phyloP scores from a whole-genome alignment of 2,113 vertebrate genomes.

The Mesembrinibis cayennensis region DNA sequence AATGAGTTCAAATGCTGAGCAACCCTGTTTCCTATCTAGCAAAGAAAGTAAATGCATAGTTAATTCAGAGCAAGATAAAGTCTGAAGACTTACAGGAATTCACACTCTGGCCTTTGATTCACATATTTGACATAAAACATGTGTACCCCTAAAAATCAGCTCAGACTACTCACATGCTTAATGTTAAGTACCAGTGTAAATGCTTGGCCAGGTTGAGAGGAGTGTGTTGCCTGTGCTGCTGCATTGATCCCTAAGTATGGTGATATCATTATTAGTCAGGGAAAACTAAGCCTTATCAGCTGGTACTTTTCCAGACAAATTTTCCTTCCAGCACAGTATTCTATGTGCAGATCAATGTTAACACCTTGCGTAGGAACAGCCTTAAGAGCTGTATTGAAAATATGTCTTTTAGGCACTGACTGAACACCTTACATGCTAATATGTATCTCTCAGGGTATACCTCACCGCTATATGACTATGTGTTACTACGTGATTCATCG shows the following conservation, averaged over 20 bases:
- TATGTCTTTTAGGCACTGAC: neutral
- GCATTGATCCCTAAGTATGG: neutral
- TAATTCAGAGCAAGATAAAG: neutral
- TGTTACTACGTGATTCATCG: neutral
- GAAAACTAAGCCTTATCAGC: neutral
- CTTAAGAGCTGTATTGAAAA: constrained; percentile 25
- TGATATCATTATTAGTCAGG: neutral
- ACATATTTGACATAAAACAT: neutral
- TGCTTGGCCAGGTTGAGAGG: constrained; percentile 17
- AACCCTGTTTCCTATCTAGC: neutral
- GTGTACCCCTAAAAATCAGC: neutral
- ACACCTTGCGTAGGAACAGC: neutral
- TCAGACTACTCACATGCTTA: neutral
- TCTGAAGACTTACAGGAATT: neutral
- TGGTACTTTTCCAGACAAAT: constrained; percentile 21
- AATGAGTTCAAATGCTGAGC: neutral
- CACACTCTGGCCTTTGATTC: neutral
- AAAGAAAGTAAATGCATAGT: neutral
- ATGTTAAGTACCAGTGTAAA: neutral
- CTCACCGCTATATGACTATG: neutral
- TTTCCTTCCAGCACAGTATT: neutral
- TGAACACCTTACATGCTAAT: neutral
- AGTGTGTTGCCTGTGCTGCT: neutral
- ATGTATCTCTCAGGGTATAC: neutral
- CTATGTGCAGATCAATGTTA: neutral